phyloP scores from a whole-genome alignment of 2,113 vertebrate genomes.

The Lates calcarifer region DNA sequence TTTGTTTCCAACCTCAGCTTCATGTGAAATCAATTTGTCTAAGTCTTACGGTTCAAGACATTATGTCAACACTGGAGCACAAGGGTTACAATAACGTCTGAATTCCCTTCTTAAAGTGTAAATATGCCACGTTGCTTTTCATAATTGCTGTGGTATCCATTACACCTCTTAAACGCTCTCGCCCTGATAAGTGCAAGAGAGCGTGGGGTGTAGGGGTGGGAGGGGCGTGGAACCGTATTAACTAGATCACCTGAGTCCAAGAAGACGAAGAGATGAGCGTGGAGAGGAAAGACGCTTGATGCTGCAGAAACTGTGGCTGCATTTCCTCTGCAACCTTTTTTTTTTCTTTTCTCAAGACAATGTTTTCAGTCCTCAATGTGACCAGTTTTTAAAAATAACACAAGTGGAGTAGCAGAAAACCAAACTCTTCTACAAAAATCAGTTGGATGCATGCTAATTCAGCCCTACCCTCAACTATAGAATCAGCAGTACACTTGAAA shows the following conservation, averaged over 20 bases:
- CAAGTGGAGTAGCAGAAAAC: neutral
- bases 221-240: conserved; percentile 3
- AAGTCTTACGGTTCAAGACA: conserved; percentile 23
- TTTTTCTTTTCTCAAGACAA: neutral
- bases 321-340: neutral
- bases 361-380: neutral
- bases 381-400: neutral
- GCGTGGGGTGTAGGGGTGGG: neutral
- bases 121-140: conserved; percentile 52
- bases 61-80: conserved; percentile 39
- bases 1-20: conserved; percentile 33
- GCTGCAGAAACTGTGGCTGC: neutral
- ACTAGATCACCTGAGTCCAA: conserved; percentile 6
- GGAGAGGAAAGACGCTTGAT: neutral
- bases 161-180: conserved; percentile 20
- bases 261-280: neutral
- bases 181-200: neutral
- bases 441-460: neutral
- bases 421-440: neutral
- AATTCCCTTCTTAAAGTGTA: conserved; percentile 32
- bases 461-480: neutral
- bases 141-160: conserved; percentile 49
- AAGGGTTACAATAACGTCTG: conserved; percentile 40
- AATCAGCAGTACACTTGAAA: neutral
- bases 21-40: conserved; percentile 18